Evolutionary conservation across 2,113 vertebrate genomes (phyloP).

Genomic region (Nymphicus hollandicus): DNA sequence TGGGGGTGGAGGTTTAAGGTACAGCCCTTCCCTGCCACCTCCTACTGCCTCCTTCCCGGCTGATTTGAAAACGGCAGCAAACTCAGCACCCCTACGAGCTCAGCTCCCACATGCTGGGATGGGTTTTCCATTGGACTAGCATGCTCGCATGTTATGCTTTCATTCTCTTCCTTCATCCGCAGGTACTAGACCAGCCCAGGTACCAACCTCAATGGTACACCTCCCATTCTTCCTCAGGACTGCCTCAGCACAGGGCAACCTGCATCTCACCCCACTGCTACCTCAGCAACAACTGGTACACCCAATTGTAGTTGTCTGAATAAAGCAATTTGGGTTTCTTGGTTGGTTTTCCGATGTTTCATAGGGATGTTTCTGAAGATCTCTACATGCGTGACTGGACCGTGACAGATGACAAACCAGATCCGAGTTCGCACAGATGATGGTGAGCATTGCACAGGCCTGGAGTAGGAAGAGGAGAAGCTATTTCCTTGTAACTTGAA

Average conservation of each 20-base stretch:
- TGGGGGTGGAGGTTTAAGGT: neutral
- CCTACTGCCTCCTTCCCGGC: neutral
- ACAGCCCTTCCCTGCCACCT: neutral
- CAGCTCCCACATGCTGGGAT: neutral
- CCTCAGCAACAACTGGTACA: neutral
- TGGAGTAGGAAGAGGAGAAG: neutral
- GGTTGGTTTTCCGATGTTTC: neutral
- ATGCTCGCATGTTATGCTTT: fast-evolving
- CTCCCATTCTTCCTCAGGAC: neutral
- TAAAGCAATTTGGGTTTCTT: neutral
- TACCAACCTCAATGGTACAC: neutral
- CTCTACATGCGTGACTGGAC: neutral
- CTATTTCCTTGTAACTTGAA: neutral
- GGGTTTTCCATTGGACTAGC: fast-evolving
- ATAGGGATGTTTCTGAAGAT: neutral
- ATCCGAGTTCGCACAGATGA: neutral
- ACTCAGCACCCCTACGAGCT: neutral
- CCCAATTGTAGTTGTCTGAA: neutral
- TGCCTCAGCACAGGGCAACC: neutral
- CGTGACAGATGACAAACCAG: fast-evolving
- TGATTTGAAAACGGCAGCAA: neutral
- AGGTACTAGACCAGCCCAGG: neutral
- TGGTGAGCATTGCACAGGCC: neutral
- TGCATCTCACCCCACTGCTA: neutral
- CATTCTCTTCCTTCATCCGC: neutral